Percentiles rank a stretch among this genome's conserved stretches.
Evolutionary conservation across 2,888 invertebrate species (phyloP).

Genomic region (Oscheius sp.): DNA sequence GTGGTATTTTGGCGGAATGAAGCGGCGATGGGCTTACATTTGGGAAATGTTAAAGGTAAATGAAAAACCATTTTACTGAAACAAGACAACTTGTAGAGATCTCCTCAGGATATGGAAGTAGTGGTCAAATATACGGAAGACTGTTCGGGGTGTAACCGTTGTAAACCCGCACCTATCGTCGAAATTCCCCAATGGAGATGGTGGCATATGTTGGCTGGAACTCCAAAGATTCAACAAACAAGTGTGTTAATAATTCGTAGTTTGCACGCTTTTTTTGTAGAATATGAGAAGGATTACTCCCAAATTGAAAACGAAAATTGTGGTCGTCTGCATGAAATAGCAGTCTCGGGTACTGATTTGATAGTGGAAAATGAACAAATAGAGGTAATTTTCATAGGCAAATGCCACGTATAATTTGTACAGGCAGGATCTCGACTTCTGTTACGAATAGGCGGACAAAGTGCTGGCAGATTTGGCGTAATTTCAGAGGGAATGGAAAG

Average conservation of each 20-base stretch:
- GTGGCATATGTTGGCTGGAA: conserved; percentile 61
- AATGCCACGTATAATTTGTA: too few species aligned
- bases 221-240: conserved; percentile 47
- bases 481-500: conserved; percentile 43
- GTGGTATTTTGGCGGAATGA: conserved; percentile 66
- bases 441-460: conserved; percentile 44
- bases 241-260: conserved; percentile 12
- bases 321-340: conserved; percentile 42
- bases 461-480: conserved; percentile 44
- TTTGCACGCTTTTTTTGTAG: too few species aligned
- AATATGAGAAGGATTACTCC: conserved; percentile 46
- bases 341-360: conserved; percentile 43
- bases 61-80: background rate
- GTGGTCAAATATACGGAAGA: conserved; percentile 59
- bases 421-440: conserved; percentile 44
- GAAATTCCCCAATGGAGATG: conserved; percentile 54
- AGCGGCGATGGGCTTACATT: conserved; percentile 64
- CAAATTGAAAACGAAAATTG: conserved; percentile 58
- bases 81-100: conserved; percentile 36
- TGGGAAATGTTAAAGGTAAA: conserved; percentile 70
- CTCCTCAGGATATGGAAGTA: conserved; percentile 48
- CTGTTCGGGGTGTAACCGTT: conserved; percentile 66
- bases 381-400: conserved; percentile 25
- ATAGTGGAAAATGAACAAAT: conserved; percentile 47
- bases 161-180: conserved; percentile 46